These are phyloP conservation scores for Hybognathus amarus DNA, from an alignment of 2,797 vertebrate species.

Conservation along the genomic window DNA sequence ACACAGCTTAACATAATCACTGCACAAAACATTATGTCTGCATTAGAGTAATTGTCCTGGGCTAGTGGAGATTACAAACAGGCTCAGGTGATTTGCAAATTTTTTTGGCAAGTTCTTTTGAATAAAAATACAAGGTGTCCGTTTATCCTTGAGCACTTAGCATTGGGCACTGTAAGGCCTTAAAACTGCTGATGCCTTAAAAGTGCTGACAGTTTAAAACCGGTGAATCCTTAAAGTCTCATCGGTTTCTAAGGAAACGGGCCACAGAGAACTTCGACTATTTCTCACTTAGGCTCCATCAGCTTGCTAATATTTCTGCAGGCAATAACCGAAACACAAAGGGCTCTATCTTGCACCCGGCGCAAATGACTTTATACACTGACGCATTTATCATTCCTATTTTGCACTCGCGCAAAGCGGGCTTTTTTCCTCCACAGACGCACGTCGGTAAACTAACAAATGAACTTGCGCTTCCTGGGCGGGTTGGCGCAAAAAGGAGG, in stretches of 20 bases:
- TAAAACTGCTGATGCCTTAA: conserved; percentile 12
- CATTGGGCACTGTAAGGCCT: neutral
- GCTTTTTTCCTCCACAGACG: too few species aligned
- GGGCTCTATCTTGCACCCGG: too few species aligned
- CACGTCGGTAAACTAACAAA: too few species aligned
- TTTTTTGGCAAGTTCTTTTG: neutral
- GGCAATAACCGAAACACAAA: neutral
- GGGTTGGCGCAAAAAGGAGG: too few species aligned
- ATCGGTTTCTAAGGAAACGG: neutral
- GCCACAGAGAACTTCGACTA: neutral
- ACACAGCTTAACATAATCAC: neutral
- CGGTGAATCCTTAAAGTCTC: neutral
- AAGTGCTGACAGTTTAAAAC: conserved; percentile 10
- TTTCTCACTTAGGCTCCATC: neutral
- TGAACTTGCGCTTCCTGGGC: too few species aligned
- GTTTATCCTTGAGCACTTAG: conserved; percentile 6
- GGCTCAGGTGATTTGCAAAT: neutral
- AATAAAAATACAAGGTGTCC: neutral
- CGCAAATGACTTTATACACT: too few species aligned
- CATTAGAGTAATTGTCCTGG: neutral
- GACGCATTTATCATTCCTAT: too few species aligned
- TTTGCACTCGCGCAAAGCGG: too few species aligned
- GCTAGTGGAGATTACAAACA: neutral
- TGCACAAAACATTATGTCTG: neutral
- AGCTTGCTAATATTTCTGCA: neutral